Percentiles rank a stretch among this genome's conserved stretches.
These are phyloP conservation scores for Bombyx mandarina DNA, from an alignment of 1,140 invertebrate genomes.

Conservation along the genomic window DNA sequence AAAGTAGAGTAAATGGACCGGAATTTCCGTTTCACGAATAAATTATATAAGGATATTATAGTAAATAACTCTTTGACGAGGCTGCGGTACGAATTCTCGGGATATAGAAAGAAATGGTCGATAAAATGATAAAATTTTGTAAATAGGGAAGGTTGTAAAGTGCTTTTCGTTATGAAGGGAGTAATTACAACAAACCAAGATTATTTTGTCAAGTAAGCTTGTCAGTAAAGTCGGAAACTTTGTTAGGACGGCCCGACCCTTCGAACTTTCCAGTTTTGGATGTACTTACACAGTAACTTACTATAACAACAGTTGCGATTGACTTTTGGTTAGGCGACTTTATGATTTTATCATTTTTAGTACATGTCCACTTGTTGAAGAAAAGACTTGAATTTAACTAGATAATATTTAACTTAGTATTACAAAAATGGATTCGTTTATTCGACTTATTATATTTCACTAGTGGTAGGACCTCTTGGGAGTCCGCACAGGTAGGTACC, in stretches of 20 bases:
- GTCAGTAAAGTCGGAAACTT: conserved; percentile 6
- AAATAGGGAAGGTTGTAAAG: conserved; percentile 1
- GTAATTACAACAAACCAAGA: conserved; percentile 4
- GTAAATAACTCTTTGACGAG: conserved; percentile 39
- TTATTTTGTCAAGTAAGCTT: conserved; percentile 6
- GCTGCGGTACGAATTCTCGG: conserved; percentile 7
- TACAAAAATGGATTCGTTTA: no score
- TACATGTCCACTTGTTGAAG: no score
- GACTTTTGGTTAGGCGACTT: background rate
- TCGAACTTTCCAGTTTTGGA: conserved; percentile 1
- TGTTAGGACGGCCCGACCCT: conserved; percentile 3
- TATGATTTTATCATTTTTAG: background rate
- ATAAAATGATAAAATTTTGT: conserved; percentile 3
- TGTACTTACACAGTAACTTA: conserved; percentile 7
- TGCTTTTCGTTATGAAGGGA: conserved; percentile 1
- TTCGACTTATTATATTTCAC: no score
- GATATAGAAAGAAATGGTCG: background rate
- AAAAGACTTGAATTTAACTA: no score
- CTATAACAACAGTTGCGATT: conserved; percentile 3
- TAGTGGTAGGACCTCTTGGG: no score
- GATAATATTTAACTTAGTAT: no score
- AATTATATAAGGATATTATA: conserved; percentile 48
- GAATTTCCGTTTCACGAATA: conserved; percentile 57
- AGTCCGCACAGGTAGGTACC: no score
- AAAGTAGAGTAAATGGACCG: conserved; percentile 62